phyloP scores from a whole-genome alignment of 2,888 invertebrate genomes.

The Acronicta alni region DNA sequence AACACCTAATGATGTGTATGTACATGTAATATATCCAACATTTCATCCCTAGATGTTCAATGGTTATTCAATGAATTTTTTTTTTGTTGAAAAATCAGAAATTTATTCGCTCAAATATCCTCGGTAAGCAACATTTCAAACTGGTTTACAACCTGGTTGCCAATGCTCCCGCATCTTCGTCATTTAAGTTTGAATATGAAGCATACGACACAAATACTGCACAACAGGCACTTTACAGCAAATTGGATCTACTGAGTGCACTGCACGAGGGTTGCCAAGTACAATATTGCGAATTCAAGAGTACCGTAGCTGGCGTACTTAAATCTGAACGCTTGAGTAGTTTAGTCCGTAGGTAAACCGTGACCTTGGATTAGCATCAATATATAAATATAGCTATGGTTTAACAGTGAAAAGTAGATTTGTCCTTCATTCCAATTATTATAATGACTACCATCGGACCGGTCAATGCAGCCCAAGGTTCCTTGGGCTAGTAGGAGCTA shows the following conservation, averaged over 20 bases:
- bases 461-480: no score
- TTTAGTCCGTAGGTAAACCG: slow-evolving; percentile 9
- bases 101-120: no score
- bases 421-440: no score
- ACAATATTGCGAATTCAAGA: slow-evolving; percentile 34
- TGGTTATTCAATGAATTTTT: no score
- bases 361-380: neutral
- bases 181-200: slow-evolving; percentile 36
- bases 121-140: neutral
- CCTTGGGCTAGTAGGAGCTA: no score
- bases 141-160: slow-evolving; percentile 5
- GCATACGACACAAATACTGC: slow-evolving; percentile 50
- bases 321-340: slow-evolving; percentile 44
- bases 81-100: no score
- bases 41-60: no score
- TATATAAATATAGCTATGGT: neutral
- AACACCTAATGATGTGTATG: no score
- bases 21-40: no score
- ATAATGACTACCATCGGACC: no score
- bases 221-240: slow-evolving; percentile 52
- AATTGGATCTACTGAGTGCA: slow-evolving; percentile 58
- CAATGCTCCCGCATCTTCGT: slow-evolving; percentile 20
- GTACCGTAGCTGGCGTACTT: slow-evolving; percentile 24
- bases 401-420: no score
- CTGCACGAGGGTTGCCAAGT: slow-evolving; percentile 36